phyloP scores from a whole-genome alignment of 2,113 vertebrate species.

The Microtus richardsoni region DNA sequence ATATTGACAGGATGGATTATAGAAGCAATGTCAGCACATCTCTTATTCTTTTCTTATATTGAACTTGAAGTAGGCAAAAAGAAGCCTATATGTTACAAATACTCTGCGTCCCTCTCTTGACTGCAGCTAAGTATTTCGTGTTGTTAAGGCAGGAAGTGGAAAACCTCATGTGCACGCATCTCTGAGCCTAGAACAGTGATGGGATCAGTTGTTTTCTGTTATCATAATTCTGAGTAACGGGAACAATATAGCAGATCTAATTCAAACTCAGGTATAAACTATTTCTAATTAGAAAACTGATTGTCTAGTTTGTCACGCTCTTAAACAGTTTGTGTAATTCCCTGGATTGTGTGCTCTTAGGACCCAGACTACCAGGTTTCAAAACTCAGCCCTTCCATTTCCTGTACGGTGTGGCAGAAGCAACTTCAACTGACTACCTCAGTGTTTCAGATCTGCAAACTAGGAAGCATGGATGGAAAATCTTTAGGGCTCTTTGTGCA shows the following conservation, averaged over 20 bases:
- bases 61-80: background rate
- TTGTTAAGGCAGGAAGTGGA: slow-evolving; percentile 12
- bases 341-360: background rate
- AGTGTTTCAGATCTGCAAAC: slow-evolving; percentile 32
- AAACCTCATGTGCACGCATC: background rate
- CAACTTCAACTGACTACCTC: background rate
- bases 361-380: background rate
- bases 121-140: slow-evolving; percentile 13
- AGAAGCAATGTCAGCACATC: background rate
- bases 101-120: background rate
- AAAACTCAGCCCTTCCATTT: background rate
- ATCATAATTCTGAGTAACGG: background rate
- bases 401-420: background rate
- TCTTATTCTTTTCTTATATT: background rate
- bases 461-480: background rate
- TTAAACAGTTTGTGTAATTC: slow-evolving; percentile 1
- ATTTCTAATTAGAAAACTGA: background rate
- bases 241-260: background rate
- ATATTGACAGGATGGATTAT: background rate
- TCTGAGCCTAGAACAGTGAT: background rate
- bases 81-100: background rate
- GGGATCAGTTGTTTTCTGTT: slow-evolving; percentile 21
- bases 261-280: background rate
- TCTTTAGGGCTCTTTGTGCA: background rate
- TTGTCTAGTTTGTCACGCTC: background rate